These are phyloP conservation scores for Cacoxenus indagator DNA, from an alignment of 2,888 invertebrate species.

Conservation along the genomic window DNA sequence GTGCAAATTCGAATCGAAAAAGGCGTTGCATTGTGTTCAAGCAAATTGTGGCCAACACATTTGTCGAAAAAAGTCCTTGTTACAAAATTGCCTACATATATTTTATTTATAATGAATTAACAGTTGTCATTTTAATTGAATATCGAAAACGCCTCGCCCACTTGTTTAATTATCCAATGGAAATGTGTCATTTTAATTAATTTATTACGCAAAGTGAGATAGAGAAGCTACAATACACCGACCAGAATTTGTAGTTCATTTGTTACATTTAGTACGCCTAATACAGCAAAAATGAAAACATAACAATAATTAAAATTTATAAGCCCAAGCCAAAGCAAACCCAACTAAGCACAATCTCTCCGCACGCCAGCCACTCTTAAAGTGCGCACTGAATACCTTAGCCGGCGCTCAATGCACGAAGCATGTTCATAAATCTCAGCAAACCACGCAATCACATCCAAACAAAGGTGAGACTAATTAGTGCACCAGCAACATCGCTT, in stretches of 20 bases:
- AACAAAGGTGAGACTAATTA: neutral
- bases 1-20: neutral
- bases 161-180: conserved; percentile 49
- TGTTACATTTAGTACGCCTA: neutral
- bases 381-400: too few relatives aligned
- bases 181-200: conserved; percentile 55
- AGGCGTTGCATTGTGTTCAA: neutral
- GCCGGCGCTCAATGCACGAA: neutral
- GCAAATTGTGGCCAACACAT: neutral
- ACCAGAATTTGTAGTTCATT: neutral
- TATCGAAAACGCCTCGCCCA: neutral
- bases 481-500: neutral
- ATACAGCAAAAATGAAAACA: neutral
- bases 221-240: neutral
- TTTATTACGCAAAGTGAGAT: conserved; percentile 32
- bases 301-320: conserved; percentile 7
- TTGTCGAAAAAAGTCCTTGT: neutral
- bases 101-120: conserved; percentile 18
- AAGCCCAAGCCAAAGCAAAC: neutral
- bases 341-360: neutral
- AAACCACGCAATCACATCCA: neutral
- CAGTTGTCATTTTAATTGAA: conserved; percentile 20
- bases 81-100: neutral
- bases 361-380: too few relatives aligned
- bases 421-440: neutral